Conservation (phyloP, 2,888 invertebrate genomes). For the Ophion obscuratus region DNA sequence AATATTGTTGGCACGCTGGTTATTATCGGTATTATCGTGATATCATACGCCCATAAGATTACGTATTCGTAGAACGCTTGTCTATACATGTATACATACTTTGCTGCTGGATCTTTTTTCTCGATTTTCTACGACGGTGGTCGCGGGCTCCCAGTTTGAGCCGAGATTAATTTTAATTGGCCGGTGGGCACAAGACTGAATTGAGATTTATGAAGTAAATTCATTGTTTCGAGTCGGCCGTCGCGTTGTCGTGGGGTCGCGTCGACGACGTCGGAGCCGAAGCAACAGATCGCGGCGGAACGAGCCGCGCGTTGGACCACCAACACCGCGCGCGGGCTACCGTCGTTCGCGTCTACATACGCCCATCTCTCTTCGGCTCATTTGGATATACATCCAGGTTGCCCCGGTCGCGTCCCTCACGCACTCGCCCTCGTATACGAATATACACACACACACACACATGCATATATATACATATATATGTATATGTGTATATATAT, state of each 20-base stretch:
- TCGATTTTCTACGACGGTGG: constrained; percentile 73
- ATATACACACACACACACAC: background rate
- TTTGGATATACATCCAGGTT: constrained; percentile 33
- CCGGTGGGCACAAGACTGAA: constrained; percentile 79
- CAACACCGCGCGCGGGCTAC: constrained; percentile 72
- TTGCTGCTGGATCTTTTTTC: constrained; percentile 21
- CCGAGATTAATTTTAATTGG: constrained; percentile 82
- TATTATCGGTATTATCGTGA: background rate
- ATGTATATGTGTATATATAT: background rate
- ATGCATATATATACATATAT: background rate
- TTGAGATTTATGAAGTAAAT: constrained; percentile 84
- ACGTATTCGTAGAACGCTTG: background rate
- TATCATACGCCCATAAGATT: constrained; percentile 22
- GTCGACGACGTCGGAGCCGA: background rate
- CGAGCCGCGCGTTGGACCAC: constrained; percentile 76
- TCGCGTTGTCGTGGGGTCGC: constrained; percentile 64
- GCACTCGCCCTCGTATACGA: constrained; percentile 36
- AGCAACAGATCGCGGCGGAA: constrained; percentile 42
- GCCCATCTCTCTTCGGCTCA: constrained; percentile 54
- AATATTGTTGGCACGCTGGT: background rate
- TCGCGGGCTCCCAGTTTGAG: constrained; percentile 68
- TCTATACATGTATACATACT: background rate
- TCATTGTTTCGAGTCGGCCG: constrained; percentile 81
- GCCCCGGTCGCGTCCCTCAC: constrained; percentile 13
- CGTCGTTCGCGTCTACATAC: constrained; percentile 45